Conservation (phyloP, 2,888 invertebrate species). For the Cryptus viduatorius region DNA sequence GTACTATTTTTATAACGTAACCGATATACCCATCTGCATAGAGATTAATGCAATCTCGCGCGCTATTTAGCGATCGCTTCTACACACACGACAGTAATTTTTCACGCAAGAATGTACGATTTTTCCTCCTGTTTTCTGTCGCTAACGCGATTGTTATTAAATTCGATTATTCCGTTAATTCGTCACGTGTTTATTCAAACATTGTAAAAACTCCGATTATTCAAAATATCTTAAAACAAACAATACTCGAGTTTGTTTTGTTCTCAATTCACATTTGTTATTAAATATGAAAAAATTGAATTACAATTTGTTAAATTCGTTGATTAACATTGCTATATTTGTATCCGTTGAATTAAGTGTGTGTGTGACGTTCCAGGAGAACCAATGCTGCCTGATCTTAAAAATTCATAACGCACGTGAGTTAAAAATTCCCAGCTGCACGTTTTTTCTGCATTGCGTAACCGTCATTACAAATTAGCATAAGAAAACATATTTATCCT, state of each 20-base stretch:
- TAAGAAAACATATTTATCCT: slow-evolving; percentile 36
- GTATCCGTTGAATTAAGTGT: neutral
- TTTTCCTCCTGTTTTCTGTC: neutral
- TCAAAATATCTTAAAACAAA: neutral
- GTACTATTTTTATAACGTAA: slow-evolving; percentile 70
- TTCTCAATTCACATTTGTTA: neutral
- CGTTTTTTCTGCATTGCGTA: slow-evolving; percentile 25
- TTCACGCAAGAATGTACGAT: neutral
- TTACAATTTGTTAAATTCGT: too few species aligned
- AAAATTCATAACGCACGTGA: slow-evolving; percentile 59
- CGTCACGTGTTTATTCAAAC: neutral
- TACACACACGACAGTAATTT: neutral
- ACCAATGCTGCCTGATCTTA: slow-evolving; percentile 52
- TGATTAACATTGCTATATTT: neutral
- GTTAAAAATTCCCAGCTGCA: slow-evolving; percentile 34
- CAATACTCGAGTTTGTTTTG: neutral
- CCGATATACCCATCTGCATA: slow-evolving; percentile 65
- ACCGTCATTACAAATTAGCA: slow-evolving; percentile 48
- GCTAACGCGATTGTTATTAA: neutral
- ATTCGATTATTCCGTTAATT: slow-evolving; percentile 1
- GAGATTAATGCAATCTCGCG: slow-evolving; percentile 62
- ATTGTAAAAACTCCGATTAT: neutral
- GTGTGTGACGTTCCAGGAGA: slow-evolving; percentile 42
- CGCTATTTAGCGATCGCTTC: slow-evolving; percentile 1
- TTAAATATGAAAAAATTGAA: too few species aligned